Percentiles rank a stretch among this genome's conserved stretches.
Conservation (phyloP, 2,888 invertebrate genomes). For the Matsumyia berberina region DNA sequence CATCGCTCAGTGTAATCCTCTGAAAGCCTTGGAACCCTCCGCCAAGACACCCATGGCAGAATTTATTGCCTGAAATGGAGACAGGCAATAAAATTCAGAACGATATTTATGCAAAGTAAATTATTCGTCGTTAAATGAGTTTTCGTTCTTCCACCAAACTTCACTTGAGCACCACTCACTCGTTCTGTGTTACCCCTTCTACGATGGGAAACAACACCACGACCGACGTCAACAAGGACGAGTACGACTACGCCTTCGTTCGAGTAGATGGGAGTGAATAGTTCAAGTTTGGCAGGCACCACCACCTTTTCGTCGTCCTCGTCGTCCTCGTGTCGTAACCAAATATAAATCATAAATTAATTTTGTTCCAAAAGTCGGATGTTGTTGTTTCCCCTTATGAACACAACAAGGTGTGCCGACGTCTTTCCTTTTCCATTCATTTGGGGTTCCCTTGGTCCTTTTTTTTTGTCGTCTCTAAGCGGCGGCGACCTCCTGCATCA, state of each 20-base stretch:
- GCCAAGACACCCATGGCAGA: constrained; percentile 34
- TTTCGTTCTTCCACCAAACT: constrained; percentile 52
- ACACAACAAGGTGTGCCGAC: constrained; percentile 25
- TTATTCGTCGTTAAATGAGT: constrained; percentile 73
- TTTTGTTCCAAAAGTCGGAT: constrained; percentile 47
- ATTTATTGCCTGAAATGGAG: constrained; percentile 63
- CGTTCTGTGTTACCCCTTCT: constrained; percentile 13
- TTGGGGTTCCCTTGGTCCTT: not conserved
- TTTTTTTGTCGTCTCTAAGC: constrained; percentile 2
- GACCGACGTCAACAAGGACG: no score
- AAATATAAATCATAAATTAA: constrained; percentile 74
- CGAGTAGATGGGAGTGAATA: constrained; percentile 23
- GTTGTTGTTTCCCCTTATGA: constrained; percentile 33
- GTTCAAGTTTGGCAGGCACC: constrained; percentile 30
- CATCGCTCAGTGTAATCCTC: constrained; percentile 3
- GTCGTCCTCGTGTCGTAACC: constrained; percentile 41
- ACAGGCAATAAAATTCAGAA: constrained; percentile 71
- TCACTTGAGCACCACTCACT: constrained; percentile 13
- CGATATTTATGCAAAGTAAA: constrained; percentile 75
- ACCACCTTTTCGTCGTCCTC: constrained; percentile 23
- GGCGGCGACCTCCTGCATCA: not conserved
- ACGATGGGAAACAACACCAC: not conserved
- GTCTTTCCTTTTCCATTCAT: constrained; percentile 18
- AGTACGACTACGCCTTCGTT: not conserved
- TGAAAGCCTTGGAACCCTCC: not conserved